Conservation (phyloP, 2,888 invertebrate genomes). For the Leucophenga maculata region DNA sequence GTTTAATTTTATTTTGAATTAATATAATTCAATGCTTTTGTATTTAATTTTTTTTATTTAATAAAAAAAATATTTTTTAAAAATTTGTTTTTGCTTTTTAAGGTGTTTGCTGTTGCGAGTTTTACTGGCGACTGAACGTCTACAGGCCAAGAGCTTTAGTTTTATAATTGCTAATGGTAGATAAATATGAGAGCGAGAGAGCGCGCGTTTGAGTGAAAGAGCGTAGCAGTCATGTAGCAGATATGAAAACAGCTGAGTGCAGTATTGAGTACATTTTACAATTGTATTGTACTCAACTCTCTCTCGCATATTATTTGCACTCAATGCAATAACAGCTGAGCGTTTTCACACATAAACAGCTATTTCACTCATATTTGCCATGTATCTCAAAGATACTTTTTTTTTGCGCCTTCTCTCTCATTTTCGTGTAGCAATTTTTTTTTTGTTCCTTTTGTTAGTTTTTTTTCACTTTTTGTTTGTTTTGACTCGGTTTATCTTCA, state of each 20-base stretch:
- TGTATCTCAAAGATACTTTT: constrained; percentile 29
- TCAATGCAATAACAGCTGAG: constrained; percentile 1
- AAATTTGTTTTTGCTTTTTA: constrained; percentile 28
- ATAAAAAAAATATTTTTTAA: constrained; percentile 23
- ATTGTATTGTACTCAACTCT: no score
- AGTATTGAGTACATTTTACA: no score
- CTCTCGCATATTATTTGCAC: no score
- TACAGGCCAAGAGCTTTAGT: constrained; percentile 72
- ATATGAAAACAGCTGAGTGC: constrained; percentile 14
- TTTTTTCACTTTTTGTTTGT: constrained; percentile 55
- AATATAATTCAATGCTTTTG: constrained; percentile 51
- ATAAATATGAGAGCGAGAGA: constrained; percentile 25
- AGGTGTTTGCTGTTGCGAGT: constrained; percentile 50
- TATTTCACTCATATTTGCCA: constrained; percentile 12
- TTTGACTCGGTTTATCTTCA: constrained; percentile 48
- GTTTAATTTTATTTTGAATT: constrained; percentile 37
- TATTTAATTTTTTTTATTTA: constrained; percentile 26
- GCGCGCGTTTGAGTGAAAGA: constrained; percentile 24
- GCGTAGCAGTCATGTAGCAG: neutral
- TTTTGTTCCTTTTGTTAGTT: neutral
- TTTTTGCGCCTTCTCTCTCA: constrained; percentile 15
- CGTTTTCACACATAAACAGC: constrained; percentile 2
- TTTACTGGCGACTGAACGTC: constrained; percentile 78
- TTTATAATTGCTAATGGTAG: constrained; percentile 57
- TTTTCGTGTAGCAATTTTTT: constrained; percentile 38